Base-by-base conservation (phyloP, 2,797 vertebrate species). In the Pseudochaenichthys georgianus region DNA sequence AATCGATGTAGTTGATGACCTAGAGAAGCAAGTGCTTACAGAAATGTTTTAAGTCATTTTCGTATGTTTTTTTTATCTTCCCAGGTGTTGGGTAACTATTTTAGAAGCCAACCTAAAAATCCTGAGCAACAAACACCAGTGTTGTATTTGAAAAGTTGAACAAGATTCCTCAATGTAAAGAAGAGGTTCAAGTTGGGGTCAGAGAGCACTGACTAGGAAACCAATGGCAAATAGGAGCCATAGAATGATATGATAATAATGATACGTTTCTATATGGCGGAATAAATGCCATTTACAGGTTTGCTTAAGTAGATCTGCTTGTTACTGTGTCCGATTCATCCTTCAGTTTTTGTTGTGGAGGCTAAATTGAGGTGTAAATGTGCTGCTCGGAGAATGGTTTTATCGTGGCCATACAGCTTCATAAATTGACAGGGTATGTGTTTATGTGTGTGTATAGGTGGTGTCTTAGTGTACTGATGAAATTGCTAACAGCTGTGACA, bases 401-500 rank as follows among this genome's bases (percentile, higher is more conserved):
- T 70, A 83, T 86, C 77, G 13, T 23, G 61, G 38, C 53, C 58
- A 48, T 53, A 77, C 71, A 46, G 69, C 47, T 69, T 64, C 7
- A n/a, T 78, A 81, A 86, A 77, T 58, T 70, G 66, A 76, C 61
- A 63, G 19, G 50, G 71, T 82, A 63, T 65, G 75, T 17, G 53
- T 64, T 16, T 38, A 46, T 64, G 15, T 63, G 52, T 65, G 66
- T 65, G 63, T 63, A 73, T 16, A 13, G 71, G 70, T 31, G 70
- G 53, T 17, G 70, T 81, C 80, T 88, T 85, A 89, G 69, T 60
- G 73, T 75, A 63, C 78, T 90, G 80, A 90, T 92, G 73, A 93
- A 95, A 95, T 91, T 88, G 82, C 90, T 92, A 91, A 92, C 93
- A 94, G 93, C 93, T 94, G 94, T 92, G 91, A 86, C 86, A 80